phyloP scores from a whole-genome alignment of 2,888 invertebrate genomes.

The Apocheima hispidaria region DNA sequence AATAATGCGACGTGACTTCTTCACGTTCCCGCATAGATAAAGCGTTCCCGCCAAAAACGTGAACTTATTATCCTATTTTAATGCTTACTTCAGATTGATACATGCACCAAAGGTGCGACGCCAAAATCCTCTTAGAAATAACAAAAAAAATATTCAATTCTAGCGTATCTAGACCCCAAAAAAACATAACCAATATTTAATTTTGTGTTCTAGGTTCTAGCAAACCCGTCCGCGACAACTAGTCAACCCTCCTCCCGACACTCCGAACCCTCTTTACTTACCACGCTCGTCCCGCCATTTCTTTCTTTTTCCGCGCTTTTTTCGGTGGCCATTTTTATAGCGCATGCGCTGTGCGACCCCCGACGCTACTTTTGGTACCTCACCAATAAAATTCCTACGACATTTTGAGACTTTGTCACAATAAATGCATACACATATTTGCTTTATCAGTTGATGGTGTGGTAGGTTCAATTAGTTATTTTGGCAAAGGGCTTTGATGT shows the following conservation, averaged over 20 bases:
- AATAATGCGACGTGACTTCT: too few relatives aligned
- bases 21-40: too few relatives aligned
- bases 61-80: too few relatives aligned
- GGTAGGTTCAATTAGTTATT: constrained; percentile 1
- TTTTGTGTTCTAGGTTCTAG: constrained; percentile 28
- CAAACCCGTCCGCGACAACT: constrained; percentile 38
- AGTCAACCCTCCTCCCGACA: constrained; percentile 49
- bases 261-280: constrained; percentile 65
- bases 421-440: background rate
- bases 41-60: too few relatives aligned
- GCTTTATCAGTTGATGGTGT: too few relatives aligned
- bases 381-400: background rate
- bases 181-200: background rate
- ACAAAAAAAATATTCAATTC: background rate
- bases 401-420: constrained; percentile 20
- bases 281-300: constrained; percentile 64
- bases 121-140: too few relatives aligned
- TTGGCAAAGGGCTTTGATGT: constrained; percentile 2
- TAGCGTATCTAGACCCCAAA: background rate
- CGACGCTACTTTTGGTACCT: constrained; percentile 26
- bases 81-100: too few relatives aligned
- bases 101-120: too few relatives aligned
- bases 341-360: constrained; percentile 71
- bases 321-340: constrained; percentile 81
- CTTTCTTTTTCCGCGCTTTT: constrained; percentile 83